Base-by-base conservation (phyloP, 1,140 invertebrate species). In the Lycorma delicatula region DNA sequence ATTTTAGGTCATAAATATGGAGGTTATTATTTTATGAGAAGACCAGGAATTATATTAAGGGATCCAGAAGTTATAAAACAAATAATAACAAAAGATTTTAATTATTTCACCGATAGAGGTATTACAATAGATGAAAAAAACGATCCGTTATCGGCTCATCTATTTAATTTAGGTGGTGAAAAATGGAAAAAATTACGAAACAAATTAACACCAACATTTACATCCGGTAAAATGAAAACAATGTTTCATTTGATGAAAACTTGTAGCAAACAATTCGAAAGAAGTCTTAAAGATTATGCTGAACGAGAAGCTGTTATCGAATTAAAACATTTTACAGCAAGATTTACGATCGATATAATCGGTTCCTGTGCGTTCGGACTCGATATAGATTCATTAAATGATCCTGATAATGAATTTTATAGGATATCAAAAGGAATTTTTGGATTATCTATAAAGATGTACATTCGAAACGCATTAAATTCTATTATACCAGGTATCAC, bases 331-430 rank as follows among this genome's bases (percentile, higher is more conserved):
- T 31, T 77, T 1, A 64, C 76, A 47, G 71, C 70, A 2, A 72
- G 73, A 36, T 81, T 75, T 53, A 73, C 76, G 0, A 78, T 74
- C 7, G 79, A 81, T 60, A 72, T 79, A 9, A 81, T 81, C 55
- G 78, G 75, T 1, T 74, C 73, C 0, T 77, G 74, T 53, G 79
- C 75, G 5, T 83, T 83, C 67, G 81, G 80, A 3, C 66, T 82
- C 9, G 67, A 81, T 49, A 74, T 72, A 60, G 75, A 79, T 54
- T 69, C 75, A 13, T 60, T 82, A 13, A 65, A 69, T 34, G 68
- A 80, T 60, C 73, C 76, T 20, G 66, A 79, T 31, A 74, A 72
- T 4, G 69, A 74, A 53, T 79, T 81, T 61, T 63, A 68, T 9
- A 49, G 56, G 29, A 62, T 67, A n/a, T 70, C 70, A 0, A 57